phyloP scores from a whole-genome alignment of 2,113 vertebrate species.

The Nycticebus coucang region DNA sequence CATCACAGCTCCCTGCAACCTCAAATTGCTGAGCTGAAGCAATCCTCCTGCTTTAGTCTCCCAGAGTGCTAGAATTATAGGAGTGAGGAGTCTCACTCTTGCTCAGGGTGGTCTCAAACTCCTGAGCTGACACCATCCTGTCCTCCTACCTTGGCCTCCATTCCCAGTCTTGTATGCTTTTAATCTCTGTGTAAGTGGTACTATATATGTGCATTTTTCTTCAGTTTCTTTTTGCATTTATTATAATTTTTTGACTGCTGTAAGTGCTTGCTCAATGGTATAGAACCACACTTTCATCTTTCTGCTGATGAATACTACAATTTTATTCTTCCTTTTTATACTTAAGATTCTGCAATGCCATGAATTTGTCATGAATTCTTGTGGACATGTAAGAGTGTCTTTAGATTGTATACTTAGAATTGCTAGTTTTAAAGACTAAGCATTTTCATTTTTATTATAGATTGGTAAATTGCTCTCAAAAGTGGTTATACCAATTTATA shows the following conservation, averaged over 20 bases:
- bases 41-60: too few relatives aligned
- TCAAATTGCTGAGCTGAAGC: too few relatives aligned
- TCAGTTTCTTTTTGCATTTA: slow-evolving; percentile 20
- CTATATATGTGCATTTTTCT: not conserved
- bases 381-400: not conserved
- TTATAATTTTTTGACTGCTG: not conserved
- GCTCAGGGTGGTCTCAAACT: too few relatives aligned
- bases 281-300: not conserved
- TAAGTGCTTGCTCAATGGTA: not conserved
- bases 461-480: slow-evolving; percentile 28
- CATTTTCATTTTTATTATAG: slow-evolving; percentile 34
- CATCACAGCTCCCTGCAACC: too few relatives aligned
- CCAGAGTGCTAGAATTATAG: too few relatives aligned
- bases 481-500: not conserved
- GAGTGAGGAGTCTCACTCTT: too few relatives aligned
- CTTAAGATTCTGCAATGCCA: slow-evolving; percentile 8
- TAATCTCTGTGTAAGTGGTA: slow-evolving; percentile 26
- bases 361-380: not conserved
- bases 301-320: slow-evolving; percentile 19
- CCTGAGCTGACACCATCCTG: too few relatives aligned
- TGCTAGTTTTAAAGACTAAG: slow-evolving; percentile 26
- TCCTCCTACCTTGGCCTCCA: too few relatives aligned
- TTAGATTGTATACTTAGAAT: slow-evolving; percentile 29
- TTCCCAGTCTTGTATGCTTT: not conserved
- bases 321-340: not conserved